Conservation (phyloP, 1,140 invertebrate species). For the Drosophila mojavensis region DNA sequence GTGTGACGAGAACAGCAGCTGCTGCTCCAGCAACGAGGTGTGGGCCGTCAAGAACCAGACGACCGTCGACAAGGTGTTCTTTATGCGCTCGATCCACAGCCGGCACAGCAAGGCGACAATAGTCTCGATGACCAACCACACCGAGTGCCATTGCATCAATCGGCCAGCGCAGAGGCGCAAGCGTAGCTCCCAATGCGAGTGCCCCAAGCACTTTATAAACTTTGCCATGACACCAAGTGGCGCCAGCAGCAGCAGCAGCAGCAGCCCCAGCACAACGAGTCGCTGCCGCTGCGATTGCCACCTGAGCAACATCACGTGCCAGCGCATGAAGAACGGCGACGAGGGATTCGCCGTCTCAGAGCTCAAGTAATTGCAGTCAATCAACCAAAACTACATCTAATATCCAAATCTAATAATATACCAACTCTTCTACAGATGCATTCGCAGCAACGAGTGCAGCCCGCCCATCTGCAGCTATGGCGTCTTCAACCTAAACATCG, state of each 20-base stretch:
- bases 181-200: slow-evolving; percentile 59
- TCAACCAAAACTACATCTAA: too few species aligned
- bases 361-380: slow-evolving; percentile 51
- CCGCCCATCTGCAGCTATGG: slow-evolving; percentile 70
- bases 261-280: background rate
- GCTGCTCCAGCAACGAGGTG: slow-evolving; percentile 86
- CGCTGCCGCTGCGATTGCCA: slow-evolving; percentile 74
- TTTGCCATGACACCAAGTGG: slow-evolving; percentile 30
- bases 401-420: background rate
- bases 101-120: slow-evolving; percentile 2
- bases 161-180: slow-evolving; percentile 52
- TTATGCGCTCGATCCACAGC: slow-evolving; percentile 5
- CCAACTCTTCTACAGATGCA: slow-evolving; percentile 56
- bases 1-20: slow-evolving; percentile 90
- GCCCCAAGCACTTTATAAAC: slow-evolving; percentile 69
- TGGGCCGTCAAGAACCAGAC: slow-evolving; percentile 84
- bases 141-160: slow-evolving; percentile 68
- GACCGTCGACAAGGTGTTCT: slow-evolving; percentile 59
- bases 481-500: slow-evolving; percentile 56
- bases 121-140: slow-evolving; percentile 62
- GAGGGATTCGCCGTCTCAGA: slow-evolving; percentile 77
- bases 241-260: background rate
- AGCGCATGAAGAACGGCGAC: slow-evolving; percentile 73
- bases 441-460: slow-evolving; percentile 54
- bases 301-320: slow-evolving; percentile 64